Evolutionary conservation across 2,113 vertebrate genomes (phyloP).

Genomic region (Meleagris gallopavo): DNA sequence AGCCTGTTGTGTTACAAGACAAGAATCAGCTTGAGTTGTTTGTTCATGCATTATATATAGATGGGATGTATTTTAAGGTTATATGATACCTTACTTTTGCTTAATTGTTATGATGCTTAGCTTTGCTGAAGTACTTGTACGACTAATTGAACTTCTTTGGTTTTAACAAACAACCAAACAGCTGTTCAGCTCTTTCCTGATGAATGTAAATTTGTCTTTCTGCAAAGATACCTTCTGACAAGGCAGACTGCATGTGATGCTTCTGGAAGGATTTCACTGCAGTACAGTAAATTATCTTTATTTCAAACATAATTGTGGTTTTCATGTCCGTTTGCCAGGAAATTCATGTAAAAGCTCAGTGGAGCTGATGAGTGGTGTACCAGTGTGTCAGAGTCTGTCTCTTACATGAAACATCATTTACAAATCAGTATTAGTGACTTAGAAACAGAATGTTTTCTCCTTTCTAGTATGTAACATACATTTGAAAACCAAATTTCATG

Average conservation of each 20-base stretch:
- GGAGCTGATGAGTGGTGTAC: not conserved
- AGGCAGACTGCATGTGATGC: not conserved
- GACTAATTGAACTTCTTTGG: not conserved
- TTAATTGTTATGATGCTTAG: not conserved
- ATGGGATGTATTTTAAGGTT: not conserved
- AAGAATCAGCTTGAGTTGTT: not conserved
- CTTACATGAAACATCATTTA: not conserved
- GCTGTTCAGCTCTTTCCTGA: not conserved
- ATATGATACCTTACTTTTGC: not conserved
- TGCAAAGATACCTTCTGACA: not conserved
- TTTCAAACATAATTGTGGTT: not conserved
- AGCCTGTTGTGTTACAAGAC: not conserved
- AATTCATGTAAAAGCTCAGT: not conserved
- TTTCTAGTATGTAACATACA: not conserved
- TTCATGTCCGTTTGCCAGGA: not conserved
- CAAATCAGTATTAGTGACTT: not conserved
- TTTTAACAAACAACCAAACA: too few species aligned
- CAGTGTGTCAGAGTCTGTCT: not conserved
- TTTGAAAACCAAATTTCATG: not conserved
- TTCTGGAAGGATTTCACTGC: slow-evolving; percentile 1
- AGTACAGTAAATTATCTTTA: slow-evolving; percentile 1
- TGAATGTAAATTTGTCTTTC: not conserved
- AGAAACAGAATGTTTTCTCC: not conserved
- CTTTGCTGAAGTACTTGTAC: not conserved
- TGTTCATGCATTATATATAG: not conserved